These are phyloP conservation scores for Tokudaia muenninki DNA, from an alignment of 2,797 vertebrate species.

Conservation along the genomic window DNA sequence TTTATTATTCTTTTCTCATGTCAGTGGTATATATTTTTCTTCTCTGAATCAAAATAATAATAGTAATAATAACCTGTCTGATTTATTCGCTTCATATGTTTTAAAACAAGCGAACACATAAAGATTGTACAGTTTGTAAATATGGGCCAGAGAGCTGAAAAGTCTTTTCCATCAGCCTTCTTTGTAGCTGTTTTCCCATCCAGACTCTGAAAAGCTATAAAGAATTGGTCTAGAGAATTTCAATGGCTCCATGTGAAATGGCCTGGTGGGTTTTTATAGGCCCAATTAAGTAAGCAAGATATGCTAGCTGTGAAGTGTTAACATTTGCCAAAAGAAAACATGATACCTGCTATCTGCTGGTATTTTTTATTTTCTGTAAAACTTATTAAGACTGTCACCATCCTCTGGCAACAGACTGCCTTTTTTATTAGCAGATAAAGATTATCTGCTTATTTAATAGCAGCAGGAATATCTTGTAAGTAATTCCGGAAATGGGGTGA, in stretches of 20 bases:
- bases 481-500: slow-evolving; percentile 57
- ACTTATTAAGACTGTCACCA: slow-evolving; percentile 77
- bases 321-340: slow-evolving; percentile 80
- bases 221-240: slow-evolving; percentile 74
- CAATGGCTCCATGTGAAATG: slow-evolving; percentile 76
- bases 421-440: slow-evolving; percentile 74
- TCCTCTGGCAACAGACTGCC: slow-evolving; percentile 61
- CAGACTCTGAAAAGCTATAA: slow-evolving; percentile 75
- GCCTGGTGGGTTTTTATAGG: slow-evolving; percentile 73
- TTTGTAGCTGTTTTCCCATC: slow-evolving; percentile 61
- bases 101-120: slow-evolving; percentile 81
- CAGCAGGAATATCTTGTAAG: slow-evolving; percentile 58
- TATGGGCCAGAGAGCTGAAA: slow-evolving; percentile 76
- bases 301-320: slow-evolving; percentile 74
- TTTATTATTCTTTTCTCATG: neutral
- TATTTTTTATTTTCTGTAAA: slow-evolving; percentile 80
- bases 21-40: slow-evolving; percentile 51
- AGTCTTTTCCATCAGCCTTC: slow-evolving; percentile 76
- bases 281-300: slow-evolving; percentile 79
- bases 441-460: slow-evolving; percentile 71
- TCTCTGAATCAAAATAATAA: slow-evolving; percentile 54
- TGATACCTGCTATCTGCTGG: slow-evolving; percentile 79
- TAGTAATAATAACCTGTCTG: slow-evolving; percentile 24
- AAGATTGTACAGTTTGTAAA: slow-evolving; percentile 77
- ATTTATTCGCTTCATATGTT: slow-evolving; percentile 83